phyloP scores from a whole-genome alignment of 23 tunicate species.

The Oikopleura albicans region DNA sequence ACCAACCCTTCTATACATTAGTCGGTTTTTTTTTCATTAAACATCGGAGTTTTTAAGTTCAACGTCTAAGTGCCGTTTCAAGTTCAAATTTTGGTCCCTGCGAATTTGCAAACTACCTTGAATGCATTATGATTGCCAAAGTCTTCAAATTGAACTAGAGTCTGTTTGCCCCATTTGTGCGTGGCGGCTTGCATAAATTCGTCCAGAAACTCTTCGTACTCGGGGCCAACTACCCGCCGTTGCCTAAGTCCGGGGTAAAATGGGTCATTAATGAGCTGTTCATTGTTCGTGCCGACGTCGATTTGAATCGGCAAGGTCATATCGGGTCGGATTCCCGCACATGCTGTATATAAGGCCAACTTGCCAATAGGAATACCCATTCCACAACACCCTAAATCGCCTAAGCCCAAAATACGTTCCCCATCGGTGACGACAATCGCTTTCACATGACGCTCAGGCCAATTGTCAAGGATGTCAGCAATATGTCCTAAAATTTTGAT shows the following conservation, averaged over 20 bases:
- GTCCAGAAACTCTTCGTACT: slow-evolving; percentile 28
- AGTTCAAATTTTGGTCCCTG: too few species aligned
- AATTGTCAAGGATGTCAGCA: slow-evolving; percentile 21
- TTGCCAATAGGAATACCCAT: slow-evolving; percentile 38
- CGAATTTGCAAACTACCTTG: slow-evolving; percentile 13
- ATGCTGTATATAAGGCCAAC: slow-evolving; percentile 32
- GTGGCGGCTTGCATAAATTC: slow-evolving; percentile 29
- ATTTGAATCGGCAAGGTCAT: slow-evolving; percentile 23
- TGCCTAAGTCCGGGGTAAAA: slow-evolving; percentile 27
- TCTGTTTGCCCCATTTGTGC: slow-evolving; percentile 20
- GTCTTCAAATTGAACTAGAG: slow-evolving; percentile 27
- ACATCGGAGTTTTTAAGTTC: too few species aligned
- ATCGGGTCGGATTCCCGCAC: slow-evolving; percentile 29
- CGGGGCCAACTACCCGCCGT: slow-evolving; percentile 17
- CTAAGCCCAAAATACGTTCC: slow-evolving; percentile 27
- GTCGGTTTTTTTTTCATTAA: not conserved
- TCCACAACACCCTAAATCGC: slow-evolving; percentile 27
- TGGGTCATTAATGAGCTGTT: slow-evolving; percentile 24
- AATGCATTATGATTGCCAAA: slow-evolving; percentile 36
- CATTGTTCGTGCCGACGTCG: slow-evolving; percentile 32
- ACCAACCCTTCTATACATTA: not conserved
- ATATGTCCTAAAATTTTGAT: too few species aligned
- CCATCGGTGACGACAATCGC: slow-evolving; percentile 34
- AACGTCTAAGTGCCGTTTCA: too few species aligned
- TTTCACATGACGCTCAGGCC: slow-evolving; percentile 25